Conservation (phyloP, 1,140 invertebrate genomes). For the Wiebesia pumilae region DNA sequence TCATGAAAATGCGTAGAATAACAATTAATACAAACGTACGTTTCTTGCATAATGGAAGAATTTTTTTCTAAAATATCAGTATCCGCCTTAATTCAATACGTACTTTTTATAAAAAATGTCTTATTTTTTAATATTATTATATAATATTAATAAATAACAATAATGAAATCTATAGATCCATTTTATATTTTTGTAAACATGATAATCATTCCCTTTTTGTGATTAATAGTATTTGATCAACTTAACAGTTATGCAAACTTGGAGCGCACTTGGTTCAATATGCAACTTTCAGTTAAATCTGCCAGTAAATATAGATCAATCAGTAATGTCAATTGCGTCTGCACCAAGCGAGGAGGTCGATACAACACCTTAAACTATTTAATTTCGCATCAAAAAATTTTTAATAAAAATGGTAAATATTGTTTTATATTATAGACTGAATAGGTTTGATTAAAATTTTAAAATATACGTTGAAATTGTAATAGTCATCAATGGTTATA, state of each 20-base stretch:
- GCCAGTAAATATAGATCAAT: neutral
- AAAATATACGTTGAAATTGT: too few relatives aligned
- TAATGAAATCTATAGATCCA: neutral
- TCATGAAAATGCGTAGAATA: neutral
- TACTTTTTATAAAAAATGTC: too few relatives aligned
- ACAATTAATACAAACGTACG: too few relatives aligned
- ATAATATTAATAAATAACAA: too few relatives aligned
- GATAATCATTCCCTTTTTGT: neutral
- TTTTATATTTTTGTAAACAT: neutral
- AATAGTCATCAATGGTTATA: too few relatives aligned
- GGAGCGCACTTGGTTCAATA: neutral
- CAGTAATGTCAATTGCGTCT: neutral
- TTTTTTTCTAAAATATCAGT: too few relatives aligned
- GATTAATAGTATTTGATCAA: conserved; percentile 15
- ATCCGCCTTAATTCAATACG: too few relatives aligned
- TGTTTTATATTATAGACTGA: too few relatives aligned
- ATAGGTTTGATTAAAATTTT: too few relatives aligned
- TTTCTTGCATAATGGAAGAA: too few relatives aligned
- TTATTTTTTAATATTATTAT: too few relatives aligned
- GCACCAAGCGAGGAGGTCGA: neutral
- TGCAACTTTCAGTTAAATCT: neutral
- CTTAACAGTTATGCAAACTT: neutral
- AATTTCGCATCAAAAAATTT: neutral
- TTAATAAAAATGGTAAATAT: too few relatives aligned
- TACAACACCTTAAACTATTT: neutral